Evolutionary conservation across 1,140 invertebrate species (phyloP), one percentile per base, ranked within the genome.

Genomic region (Elymnias hypermnestra): DNA sequence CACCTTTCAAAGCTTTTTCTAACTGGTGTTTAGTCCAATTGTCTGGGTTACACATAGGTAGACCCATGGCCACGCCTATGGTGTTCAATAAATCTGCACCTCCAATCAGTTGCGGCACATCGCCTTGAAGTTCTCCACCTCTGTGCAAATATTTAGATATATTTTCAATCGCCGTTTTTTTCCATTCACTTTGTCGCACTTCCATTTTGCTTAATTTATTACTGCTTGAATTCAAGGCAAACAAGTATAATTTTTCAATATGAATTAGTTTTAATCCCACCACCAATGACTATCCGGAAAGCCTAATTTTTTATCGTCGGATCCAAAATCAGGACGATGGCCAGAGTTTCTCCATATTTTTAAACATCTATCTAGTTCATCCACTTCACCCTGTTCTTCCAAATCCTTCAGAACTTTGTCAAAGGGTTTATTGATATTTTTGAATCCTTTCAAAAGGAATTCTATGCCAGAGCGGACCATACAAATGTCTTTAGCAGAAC

Each of bases 41-140:
- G n/a, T 29, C 12, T 19, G 57, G 61, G 8, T 64, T 44, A 1
- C 47, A 48, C 7, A 49, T 42, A 1, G 61, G 57, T 5, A 64
- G 45, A 0, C 51, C 54, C 61, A 64, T 64, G 1, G 61, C 61
- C 22, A 61, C 55, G 10, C 61, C 61, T 35, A 64, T 64, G 1
- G 57, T 64, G 25, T 64, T 64, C 18, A 64, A 49, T 7, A 64
- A 45, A 19, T 57, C 44, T 4, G 53, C 49, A 5, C 61, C 61
- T 23, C 57, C 52, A 8, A 64, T 21, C 4, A 61, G 15, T 19
- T 61, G 57, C 8, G 61, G 54, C 4, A 47, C 53, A 35, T 64
- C 61, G 10, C 61, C 61, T 37, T 64, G 23, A 10, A 39, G 50
- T 5, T 57, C 28, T 3, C 62, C 62, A 44, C 62, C 62, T 44